Evolutionary conservation across 2,113 vertebrate species (phyloP), one percentile per base, ranked within the genome.

Genomic region (Pluvianellus socialis): DNA sequence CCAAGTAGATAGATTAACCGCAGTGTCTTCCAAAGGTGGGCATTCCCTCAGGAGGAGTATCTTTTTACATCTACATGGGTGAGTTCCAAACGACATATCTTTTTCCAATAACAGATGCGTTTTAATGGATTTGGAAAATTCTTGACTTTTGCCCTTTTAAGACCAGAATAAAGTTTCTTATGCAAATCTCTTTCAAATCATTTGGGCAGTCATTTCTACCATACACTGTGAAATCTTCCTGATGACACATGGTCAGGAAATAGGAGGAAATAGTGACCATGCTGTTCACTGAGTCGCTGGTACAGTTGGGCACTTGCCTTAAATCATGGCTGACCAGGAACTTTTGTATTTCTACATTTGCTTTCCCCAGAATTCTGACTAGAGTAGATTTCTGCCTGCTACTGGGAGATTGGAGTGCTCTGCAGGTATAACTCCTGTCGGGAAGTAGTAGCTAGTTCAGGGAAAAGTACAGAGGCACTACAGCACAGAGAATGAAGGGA

Each of bases 131-230:
- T 88, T 74, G 28, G 40, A 40, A 92, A 83, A 62, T 21, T 26
- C 10, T 79, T 83, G 26, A 16, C 8, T 49, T 74, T 75, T 76
- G 32, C 55, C 53, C 22, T 79, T 32, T 38, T 49, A 68, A 85
- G n/a, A 42, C 14, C 30, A 71, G 28, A 97, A 95, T 95, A 96
- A 94, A 97, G 22, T 16, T 79, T 23, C 73, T 65, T 47, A 13
- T 49, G 72, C 56, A 72, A 68, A 32, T 45, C 10, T 62, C 23
- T 42, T 87, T 20, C 19, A 35, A 23, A 50, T 32, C 0, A 3
- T 77, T 33, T 74, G 38, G 19, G 32, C 27, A 63, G 44, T 80
- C 26, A 27, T 50, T 76, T 61, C 70, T 53, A n/a, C 49, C 47
- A 3, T 27, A 45, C 32, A 2, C 35, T n/a, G 4, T 52, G 66